A percentile compares a stretch with the other conserved stretches of the same genome.
Conservation (phyloP, 2,797 vertebrate genomes). For the Oreochromis grahami region DNA sequence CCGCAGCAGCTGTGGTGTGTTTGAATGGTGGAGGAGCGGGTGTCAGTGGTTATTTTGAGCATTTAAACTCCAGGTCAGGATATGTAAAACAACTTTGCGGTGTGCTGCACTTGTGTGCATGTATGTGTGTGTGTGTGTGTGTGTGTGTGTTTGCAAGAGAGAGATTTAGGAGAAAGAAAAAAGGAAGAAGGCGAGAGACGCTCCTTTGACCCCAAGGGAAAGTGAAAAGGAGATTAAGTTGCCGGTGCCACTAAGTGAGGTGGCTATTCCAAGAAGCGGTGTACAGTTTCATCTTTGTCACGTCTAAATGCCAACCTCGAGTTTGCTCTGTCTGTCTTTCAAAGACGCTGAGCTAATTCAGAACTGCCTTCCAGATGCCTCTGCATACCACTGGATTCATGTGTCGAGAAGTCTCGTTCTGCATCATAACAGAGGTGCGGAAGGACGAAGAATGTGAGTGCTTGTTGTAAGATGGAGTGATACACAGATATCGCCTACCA, state of each 20-base stretch:
- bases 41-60: slow-evolving; percentile 75
- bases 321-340: slow-evolving; percentile 29
- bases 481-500: background rate
- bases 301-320: slow-evolving; percentile 53
- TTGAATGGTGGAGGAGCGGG: slow-evolving; percentile 49
- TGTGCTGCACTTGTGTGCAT: background rate
- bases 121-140: background rate
- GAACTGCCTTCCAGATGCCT: slow-evolving; percentile 41
- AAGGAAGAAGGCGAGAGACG: slow-evolving; percentile 29
- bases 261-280: slow-evolving; percentile 67
- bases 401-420: slow-evolving; percentile 24
- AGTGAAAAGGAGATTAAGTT: slow-evolving; percentile 60
- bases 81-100: slow-evolving; percentile 22
- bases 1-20: slow-evolving; percentile 68
- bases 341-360: slow-evolving; percentile 59
- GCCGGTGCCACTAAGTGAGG: slow-evolving; percentile 30
- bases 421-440: background rate
- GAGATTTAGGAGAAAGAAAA: slow-evolving; percentile 16
- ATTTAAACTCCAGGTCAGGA: slow-evolving; percentile 28
- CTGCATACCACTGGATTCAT: slow-evolving; percentile 29
- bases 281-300: slow-evolving; percentile 70
- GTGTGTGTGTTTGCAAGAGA: background rate
- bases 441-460: background rate
- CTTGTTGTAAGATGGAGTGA: slow-evolving; percentile 31
- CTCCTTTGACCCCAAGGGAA: slow-evolving; percentile 46